A percentile compares a stretch with the other conserved stretches of the same genome.
phyloP scores from a whole-genome alignment of 2,797 vertebrate species.

The Enteromius trimaculatus region DNA sequence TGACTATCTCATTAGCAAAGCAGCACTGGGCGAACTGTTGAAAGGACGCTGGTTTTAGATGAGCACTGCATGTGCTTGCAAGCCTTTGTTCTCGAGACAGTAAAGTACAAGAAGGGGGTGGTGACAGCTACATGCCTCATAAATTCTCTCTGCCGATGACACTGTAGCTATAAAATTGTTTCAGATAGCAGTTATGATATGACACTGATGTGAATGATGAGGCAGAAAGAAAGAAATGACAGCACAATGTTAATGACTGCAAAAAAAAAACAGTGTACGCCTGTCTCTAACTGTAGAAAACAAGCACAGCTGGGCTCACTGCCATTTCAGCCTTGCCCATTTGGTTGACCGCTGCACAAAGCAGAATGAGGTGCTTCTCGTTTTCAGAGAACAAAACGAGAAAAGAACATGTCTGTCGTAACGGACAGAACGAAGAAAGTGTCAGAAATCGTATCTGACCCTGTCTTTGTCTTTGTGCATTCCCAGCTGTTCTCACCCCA shows the following conservation, averaged over 20 bases:
- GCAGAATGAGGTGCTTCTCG: not conserved
- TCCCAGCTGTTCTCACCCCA: constrained; percentile 73
- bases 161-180: constrained; percentile 53
- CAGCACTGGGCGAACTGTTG: constrained; percentile 14
- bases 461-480: constrained; percentile 61
- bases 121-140: constrained; percentile 51
- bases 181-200: constrained; percentile 31
- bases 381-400: not conserved
- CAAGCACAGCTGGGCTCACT: not conserved
- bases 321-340: not conserved
- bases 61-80: not conserved
- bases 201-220: not conserved
- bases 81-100: constrained; percentile 2
- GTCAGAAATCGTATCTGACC: constrained; percentile 63
- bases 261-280: not conserved
- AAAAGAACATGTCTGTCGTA: constrained; percentile 7
- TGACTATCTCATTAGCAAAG: constrained; percentile 21
- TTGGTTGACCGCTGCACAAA: not conserved
- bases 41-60: constrained; percentile 20
- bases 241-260: not conserved
- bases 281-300: not conserved
- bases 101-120: constrained; percentile 12
- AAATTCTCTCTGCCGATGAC: constrained; percentile 42
- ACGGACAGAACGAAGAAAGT: constrained; percentile 56
- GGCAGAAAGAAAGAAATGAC: not conserved